These are phyloP conservation scores for Dendrocopos noguchii DNA, from an alignment of 2,113 vertebrate species.

Conservation along the genomic window DNA sequence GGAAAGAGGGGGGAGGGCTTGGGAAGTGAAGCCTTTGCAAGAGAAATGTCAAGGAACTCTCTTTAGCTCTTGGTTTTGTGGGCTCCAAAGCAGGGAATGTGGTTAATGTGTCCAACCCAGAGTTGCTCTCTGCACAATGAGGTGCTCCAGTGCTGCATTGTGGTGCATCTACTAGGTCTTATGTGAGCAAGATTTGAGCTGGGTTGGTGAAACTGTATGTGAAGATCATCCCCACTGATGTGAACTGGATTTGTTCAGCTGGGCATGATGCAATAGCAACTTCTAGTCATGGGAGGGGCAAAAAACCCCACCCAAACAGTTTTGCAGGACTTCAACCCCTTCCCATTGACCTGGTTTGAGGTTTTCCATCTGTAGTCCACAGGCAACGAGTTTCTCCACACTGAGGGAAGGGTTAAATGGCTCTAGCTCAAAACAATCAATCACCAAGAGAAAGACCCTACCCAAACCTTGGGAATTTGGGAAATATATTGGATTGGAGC, in stretches of 20 bases:
- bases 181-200: fast-evolving
- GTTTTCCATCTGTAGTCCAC: not conserved
- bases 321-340: not conserved
- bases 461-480: not conserved
- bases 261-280: not conserved
- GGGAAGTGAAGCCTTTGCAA: not conserved
- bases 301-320: no score
- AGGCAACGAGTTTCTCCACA: fast-evolving
- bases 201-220: not conserved
- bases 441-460: not conserved
- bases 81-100: not conserved
- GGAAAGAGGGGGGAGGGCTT: not conserved
- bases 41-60: not conserved
- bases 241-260: not conserved
- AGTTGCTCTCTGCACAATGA: not conserved
- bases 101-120: not conserved
- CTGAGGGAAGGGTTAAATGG: not conserved
- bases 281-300: not conserved
- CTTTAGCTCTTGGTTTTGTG: not conserved
- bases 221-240: not conserved
- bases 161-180: fast-evolving
- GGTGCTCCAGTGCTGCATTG: fast-evolving
- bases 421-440: not conserved
- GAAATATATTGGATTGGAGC: not conserved
- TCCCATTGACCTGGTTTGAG: not conserved